These are phyloP conservation scores for Oreochromis aureus DNA, from an alignment of 2,113 vertebrate genomes.

Conservation along the genomic window DNA sequence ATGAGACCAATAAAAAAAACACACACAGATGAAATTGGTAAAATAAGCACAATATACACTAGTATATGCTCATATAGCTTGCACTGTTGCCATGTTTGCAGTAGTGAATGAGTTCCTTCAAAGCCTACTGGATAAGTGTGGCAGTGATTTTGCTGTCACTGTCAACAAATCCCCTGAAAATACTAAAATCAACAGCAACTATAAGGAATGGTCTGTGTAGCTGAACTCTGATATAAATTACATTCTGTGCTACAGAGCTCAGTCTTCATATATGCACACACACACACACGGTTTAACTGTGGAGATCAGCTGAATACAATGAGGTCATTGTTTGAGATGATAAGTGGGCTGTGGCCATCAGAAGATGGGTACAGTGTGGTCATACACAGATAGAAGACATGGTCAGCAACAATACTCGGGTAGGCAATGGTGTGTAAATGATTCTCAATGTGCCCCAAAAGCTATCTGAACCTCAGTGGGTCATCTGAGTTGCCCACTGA, in stretches of 20 bases:
- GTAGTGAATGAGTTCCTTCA: neutral
- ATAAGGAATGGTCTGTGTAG: neutral
- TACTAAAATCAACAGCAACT: neutral
- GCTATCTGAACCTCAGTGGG: neutral
- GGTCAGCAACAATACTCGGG: neutral
- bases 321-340: neutral
- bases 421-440: neutral
- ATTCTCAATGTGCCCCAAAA: neutral
- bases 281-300: neutral
- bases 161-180: neutral
- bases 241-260: neutral
- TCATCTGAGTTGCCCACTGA: neutral
- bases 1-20: neutral
- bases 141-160: neutral
- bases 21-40: neutral
- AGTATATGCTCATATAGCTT: neutral
- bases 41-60: neutral
- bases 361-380: neutral
- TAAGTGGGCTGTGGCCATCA: neutral
- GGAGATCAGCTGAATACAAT: neutral
- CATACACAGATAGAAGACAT: neutral
- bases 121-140: neutral
- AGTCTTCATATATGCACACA: neutral
- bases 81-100: neutral
- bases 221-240: neutral